These are phyloP conservation scores for Zingel zingel DNA, from an alignment of 2,113 vertebrate genomes.

Conservation along the genomic window DNA sequence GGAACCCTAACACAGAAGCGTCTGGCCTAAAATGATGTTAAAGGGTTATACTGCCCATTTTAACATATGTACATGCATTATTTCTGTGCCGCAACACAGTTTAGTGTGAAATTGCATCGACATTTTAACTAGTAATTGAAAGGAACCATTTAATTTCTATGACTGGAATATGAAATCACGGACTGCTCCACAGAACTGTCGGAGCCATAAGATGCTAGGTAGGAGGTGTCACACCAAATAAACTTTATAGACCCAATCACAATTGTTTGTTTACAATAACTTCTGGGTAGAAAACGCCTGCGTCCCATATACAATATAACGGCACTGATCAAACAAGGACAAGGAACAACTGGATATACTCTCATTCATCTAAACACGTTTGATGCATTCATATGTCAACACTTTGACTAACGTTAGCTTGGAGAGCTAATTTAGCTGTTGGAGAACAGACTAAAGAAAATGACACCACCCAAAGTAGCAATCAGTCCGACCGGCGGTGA, in stretches of 20 bases:
- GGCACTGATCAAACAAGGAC: too few relatives aligned
- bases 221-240: background rate
- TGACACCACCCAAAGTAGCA: too few relatives aligned
- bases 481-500: too few relatives aligned
- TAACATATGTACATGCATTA: background rate
- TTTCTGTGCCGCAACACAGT: conserved; percentile 4
- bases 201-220: background rate
- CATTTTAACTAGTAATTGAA: background rate
- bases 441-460: too few relatives aligned
- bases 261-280: too few relatives aligned
- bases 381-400: too few relatives aligned
- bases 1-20: conserved; percentile 48
- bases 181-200: background rate
- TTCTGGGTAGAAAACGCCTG: too few relatives aligned
- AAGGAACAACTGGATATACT: too few relatives aligned
- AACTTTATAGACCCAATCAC: background rate
- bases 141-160: background rate
- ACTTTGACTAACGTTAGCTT: too few relatives aligned
- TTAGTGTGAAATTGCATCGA: background rate
- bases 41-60: background rate
- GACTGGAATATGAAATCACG: background rate
- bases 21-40: conserved; percentile 27
- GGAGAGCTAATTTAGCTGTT: too few relatives aligned
- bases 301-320: too few relatives aligned
- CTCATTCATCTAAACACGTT: too few relatives aligned